Percentiles rank a stretch among this genome's conserved stretches.
Evolutionary conservation across 2,113 vertebrate genomes (phyloP).

Genomic region (Malurus cyaneus): DNA sequence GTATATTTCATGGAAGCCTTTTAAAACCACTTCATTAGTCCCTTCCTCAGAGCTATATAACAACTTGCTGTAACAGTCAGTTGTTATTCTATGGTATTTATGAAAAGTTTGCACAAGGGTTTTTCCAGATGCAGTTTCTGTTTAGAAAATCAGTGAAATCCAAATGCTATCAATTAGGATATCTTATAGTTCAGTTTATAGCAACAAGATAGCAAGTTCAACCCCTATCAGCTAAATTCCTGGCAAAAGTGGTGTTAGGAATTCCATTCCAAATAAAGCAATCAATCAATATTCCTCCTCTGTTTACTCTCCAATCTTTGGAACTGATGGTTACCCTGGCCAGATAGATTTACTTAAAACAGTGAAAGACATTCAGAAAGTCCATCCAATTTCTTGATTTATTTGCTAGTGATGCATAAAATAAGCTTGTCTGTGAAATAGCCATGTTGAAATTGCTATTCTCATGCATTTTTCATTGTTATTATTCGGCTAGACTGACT

Average conservation of each 20-base stretch:
- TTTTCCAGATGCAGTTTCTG: background rate
- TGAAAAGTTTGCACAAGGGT: background rate
- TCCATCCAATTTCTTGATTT: constrained; percentile 82
- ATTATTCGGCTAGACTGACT: constrained; percentile 77
- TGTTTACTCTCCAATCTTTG: constrained; percentile 72
- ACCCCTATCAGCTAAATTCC: constrained; percentile 48
- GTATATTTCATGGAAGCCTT: background rate
- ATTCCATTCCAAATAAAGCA: constrained; percentile 72
- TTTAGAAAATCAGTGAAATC: background rate
- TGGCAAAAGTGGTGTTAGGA: constrained; percentile 51
- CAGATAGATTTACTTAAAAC: constrained; percentile 78
- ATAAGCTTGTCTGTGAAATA: constrained; percentile 82
- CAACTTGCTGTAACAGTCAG: background rate
- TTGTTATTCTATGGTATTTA: background rate
- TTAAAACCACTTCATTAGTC: background rate
- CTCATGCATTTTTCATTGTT: constrained; percentile 84
- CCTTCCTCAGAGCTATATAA: background rate
- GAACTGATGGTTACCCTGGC: constrained; percentile 68
- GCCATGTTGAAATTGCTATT: constrained; percentile 78
- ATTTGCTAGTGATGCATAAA: constrained; percentile 83
- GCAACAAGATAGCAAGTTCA: constrained; percentile 34
- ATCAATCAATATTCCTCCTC: constrained; percentile 77
- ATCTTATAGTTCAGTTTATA: constrained; percentile 32
- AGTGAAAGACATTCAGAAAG: constrained; percentile 78
- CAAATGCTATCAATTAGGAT: constrained; percentile 3